Evolutionary conservation across 1,140 invertebrate species (phyloP).

Genomic region (Cherax quadricarinatus): DNA sequence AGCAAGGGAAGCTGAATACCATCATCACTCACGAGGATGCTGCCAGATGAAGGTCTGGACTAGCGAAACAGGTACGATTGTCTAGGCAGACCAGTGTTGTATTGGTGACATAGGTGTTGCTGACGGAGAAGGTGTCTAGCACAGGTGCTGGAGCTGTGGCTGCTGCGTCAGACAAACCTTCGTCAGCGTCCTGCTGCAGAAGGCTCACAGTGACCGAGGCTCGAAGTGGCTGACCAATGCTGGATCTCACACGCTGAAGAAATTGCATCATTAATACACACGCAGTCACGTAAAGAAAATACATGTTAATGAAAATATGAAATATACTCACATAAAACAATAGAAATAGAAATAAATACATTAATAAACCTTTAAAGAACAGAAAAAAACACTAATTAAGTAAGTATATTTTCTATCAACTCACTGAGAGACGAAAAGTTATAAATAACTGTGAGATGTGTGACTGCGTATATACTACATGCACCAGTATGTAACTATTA

Average conservation of each 20-base stretch:
- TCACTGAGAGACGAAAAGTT: too few relatives aligned
- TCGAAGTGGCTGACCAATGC: background rate
- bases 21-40: background rate
- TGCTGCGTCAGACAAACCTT: background rate
- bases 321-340: too few relatives aligned
- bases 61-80: background rate
- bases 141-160: background rate
- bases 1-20: background rate
- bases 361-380: too few relatives aligned
- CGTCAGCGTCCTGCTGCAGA: background rate
- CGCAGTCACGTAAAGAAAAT: too few relatives aligned
- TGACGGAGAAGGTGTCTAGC: background rate
- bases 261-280: too few relatives aligned
- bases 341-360: too few relatives aligned
- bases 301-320: too few relatives aligned
- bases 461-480: too few relatives aligned
- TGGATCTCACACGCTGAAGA: background rate
- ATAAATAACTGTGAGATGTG: too few relatives aligned
- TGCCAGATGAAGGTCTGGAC: background rate
- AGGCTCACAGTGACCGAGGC: background rate
- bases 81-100: background rate
- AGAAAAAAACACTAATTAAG: too few relatives aligned
- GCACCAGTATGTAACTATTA: too few relatives aligned
- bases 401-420: too few relatives aligned
- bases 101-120: background rate